Percentiles rank a stretch among this genome's conserved stretches.
phyloP scores from a whole-genome alignment of 2,888 invertebrate species.

The Nemotelus pantherinus region DNA sequence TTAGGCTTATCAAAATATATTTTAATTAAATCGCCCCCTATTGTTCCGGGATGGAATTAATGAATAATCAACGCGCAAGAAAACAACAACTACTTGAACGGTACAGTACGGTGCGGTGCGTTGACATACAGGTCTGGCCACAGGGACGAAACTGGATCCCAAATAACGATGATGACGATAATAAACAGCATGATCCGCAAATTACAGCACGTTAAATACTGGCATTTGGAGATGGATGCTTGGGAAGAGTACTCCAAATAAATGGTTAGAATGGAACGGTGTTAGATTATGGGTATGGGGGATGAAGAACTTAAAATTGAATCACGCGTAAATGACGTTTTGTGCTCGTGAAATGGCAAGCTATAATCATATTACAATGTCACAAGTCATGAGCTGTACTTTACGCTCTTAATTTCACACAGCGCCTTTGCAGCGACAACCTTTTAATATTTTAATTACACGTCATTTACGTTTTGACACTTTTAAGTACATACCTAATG shows the following conservation, averaged over 20 bases:
- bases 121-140: no score
- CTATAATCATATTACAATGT: no score
- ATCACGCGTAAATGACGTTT: constrained; percentile 29
- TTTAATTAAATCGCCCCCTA: constrained; percentile 43
- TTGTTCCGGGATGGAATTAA: constrained; percentile 20
- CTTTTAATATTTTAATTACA: constrained; percentile 41
- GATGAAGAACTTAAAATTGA: constrained; percentile 25
- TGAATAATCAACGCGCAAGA: background rate
- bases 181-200: constrained; percentile 41
- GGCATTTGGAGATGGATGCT: background rate
- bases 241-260: background rate
- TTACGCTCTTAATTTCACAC: no score
- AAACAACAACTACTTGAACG: no score
- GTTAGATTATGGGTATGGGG: background rate
- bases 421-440: background rate
- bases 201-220: constrained; percentile 28
- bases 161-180: constrained; percentile 25
- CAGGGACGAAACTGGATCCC: background rate
- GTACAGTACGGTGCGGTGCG: no score
- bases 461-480: constrained; percentile 33
- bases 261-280: background rate
- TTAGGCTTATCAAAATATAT: constrained; percentile 41
- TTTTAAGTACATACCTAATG: constrained; percentile 12
- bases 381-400: no score
- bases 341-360: background rate